Conservation (phyloP, 2,888 invertebrate species). For the Aphidoletes aphidimyza region DNA sequence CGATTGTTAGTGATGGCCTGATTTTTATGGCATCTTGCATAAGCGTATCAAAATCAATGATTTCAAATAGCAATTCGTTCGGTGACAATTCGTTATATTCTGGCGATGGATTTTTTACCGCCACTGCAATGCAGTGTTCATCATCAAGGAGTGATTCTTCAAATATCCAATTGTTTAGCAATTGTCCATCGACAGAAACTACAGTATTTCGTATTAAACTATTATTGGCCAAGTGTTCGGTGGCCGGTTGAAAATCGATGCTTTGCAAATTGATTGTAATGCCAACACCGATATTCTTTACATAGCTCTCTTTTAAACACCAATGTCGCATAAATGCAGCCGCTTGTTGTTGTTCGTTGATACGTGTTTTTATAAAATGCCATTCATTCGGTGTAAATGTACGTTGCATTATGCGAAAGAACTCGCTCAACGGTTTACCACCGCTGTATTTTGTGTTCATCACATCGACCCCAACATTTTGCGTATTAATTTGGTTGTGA, state of each 20-base stretch:
- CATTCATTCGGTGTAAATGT: slow-evolving; percentile 87
- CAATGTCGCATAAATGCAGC: slow-evolving; percentile 88
- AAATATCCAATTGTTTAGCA: slow-evolving; percentile 77
- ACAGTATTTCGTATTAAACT: slow-evolving; percentile 73
- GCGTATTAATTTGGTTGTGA: slow-evolving; percentile 58
- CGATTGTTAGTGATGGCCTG: slow-evolving; percentile 68
- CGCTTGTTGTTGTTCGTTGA: slow-evolving; percentile 74
- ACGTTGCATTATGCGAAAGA: slow-evolving; percentile 87
- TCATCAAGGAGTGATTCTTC: slow-evolving; percentile 84
- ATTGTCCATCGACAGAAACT: slow-evolving; percentile 72
- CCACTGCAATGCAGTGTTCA: slow-evolving; percentile 83
- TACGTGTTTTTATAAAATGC: slow-evolving; percentile 73
- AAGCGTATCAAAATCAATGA: slow-evolving; percentile 72
- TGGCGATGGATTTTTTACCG: slow-evolving; percentile 67
- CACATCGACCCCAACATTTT: slow-evolving; percentile 81
- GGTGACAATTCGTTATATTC: slow-evolving; percentile 58
- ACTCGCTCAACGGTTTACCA: slow-evolving; percentile 78
- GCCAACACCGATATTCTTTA: slow-evolving; percentile 90
- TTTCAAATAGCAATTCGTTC: slow-evolving; percentile 66
- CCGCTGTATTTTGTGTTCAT: slow-evolving; percentile 86
- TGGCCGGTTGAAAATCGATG: slow-evolving; percentile 78
- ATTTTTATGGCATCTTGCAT: slow-evolving; percentile 70
- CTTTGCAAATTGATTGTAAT: slow-evolving; percentile 80
- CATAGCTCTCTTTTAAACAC: slow-evolving; percentile 94
- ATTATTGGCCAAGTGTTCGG: slow-evolving; percentile 67